These are phyloP conservation scores for Nautilus pompilius DNA, from an alignment of 1,140 invertebrate genomes.

Conservation along the genomic window DNA sequence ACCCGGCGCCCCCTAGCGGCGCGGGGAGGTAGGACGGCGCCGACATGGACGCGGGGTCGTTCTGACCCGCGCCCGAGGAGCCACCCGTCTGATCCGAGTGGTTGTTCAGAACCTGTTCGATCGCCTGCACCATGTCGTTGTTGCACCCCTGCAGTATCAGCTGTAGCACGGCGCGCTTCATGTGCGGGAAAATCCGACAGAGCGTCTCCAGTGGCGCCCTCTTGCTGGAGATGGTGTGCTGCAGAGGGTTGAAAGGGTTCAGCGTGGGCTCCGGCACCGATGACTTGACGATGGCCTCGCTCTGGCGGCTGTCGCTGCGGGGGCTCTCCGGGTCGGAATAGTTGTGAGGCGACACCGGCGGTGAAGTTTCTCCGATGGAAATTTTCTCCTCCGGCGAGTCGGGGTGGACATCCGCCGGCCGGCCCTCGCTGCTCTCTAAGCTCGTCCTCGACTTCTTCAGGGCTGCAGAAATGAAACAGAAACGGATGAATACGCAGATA, in stretches of 20 bases:
- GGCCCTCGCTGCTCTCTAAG: neutral
- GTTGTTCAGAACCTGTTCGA: constrained; percentile 66
- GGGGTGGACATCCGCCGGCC: neutral
- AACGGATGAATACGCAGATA: neutral
- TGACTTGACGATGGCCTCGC: neutral
- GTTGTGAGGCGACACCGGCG: neutral
- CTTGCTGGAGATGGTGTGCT: neutral
- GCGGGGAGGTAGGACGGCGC: constrained; percentile 13
- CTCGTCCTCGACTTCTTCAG: neutral
- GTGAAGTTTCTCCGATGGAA: neutral
- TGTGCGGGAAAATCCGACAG: constrained; percentile 77
- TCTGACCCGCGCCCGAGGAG: neutral
- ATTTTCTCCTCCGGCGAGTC: neutral
- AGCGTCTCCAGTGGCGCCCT: constrained; percentile 70
- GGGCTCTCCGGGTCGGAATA: neutral
- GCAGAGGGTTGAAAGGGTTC: neutral
- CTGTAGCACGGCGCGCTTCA: constrained; percentile 79
- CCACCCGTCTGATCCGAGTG: constrained; percentile 18
- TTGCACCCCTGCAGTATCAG: constrained; percentile 68
- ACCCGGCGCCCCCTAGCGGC: constrained; percentile 7
- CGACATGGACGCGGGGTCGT: constrained; percentile 3
- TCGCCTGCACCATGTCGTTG: constrained; percentile 85
- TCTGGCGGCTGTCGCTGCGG: neutral
- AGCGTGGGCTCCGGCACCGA: neutral
- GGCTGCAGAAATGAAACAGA: neutral